Evolutionary conservation across 2,888 invertebrate species (phyloP).

Genomic region (Flexamia atlantica): DNA sequence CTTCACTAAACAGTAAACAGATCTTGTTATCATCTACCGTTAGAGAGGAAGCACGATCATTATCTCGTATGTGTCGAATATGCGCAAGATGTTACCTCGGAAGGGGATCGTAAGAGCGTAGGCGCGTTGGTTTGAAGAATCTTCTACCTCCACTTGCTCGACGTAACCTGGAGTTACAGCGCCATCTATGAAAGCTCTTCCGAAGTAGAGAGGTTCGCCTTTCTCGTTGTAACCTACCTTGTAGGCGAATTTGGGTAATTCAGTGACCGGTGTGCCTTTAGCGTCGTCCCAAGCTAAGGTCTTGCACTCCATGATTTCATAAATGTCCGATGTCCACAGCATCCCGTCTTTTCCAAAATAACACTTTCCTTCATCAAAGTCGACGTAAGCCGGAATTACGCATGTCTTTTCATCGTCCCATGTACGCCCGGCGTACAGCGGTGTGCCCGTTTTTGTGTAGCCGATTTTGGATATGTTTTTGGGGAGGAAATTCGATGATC

Average conservation of each 20-base stretch:
- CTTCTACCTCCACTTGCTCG: not conserved
- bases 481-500: not conserved
- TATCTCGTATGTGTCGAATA: not conserved
- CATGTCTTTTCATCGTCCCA: not conserved
- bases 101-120: not conserved
- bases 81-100: not conserved
- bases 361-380: not conserved
- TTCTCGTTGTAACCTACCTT: not conserved
- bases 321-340: not conserved
- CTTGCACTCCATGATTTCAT: not conserved
- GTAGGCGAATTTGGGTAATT: not conserved
- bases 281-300: not conserved
- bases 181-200: not conserved
- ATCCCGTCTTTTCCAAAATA: not conserved
- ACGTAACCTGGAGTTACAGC: not conserved
- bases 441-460: not conserved
- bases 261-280: not conserved
- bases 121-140: not conserved
- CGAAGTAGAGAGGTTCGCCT: not conserved
- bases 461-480: not conserved
- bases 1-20: too few relatives aligned
- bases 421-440: not conserved
- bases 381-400: not conserved
- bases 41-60: not conserved
- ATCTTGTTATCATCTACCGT: too few relatives aligned